Evolutionary conservation across 1,140 invertebrate species (phyloP).

Genomic region (Drosophila athabasca): DNA sequence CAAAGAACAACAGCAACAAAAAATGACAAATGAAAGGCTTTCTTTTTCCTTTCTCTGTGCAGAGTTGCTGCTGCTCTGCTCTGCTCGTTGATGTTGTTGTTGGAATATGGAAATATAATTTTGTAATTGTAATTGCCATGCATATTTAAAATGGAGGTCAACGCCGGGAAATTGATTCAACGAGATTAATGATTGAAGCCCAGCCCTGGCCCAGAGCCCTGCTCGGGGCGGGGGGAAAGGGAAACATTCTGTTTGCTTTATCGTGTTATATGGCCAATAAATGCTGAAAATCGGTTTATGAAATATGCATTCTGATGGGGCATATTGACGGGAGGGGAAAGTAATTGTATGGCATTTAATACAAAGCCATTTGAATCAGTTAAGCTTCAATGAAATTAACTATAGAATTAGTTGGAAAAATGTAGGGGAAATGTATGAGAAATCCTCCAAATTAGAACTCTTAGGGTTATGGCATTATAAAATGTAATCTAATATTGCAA

Average conservation of each 20-base stretch:
- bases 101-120: constrained; percentile 47
- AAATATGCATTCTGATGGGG: constrained; percentile 46
- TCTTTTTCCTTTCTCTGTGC: constrained; percentile 27
- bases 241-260: constrained; percentile 40
- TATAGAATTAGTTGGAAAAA: too few species aligned
- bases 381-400: too few species aligned
- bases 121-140: constrained; percentile 56
- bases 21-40: constrained; percentile 55
- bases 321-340: constrained; percentile 33
- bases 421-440: too few species aligned
- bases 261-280: constrained; percentile 32
- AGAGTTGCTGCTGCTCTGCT: background rate
- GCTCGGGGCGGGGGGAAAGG: constrained; percentile 12
- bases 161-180: constrained; percentile 42
- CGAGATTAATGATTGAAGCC: constrained; percentile 54
- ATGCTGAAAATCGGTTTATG: constrained; percentile 44
- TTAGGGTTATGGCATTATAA: too few species aligned
- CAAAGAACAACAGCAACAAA: constrained; percentile 36
- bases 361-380: too few species aligned
- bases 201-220: background rate
- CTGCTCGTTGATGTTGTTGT: constrained; percentile 5
- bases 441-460: too few species aligned
- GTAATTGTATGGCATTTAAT: too few species aligned
- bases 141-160: constrained; percentile 63
- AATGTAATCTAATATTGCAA: too few species aligned